Conservation (phyloP, 2,113 vertebrate genomes). For the Cochlearius cochlearius region DNA sequence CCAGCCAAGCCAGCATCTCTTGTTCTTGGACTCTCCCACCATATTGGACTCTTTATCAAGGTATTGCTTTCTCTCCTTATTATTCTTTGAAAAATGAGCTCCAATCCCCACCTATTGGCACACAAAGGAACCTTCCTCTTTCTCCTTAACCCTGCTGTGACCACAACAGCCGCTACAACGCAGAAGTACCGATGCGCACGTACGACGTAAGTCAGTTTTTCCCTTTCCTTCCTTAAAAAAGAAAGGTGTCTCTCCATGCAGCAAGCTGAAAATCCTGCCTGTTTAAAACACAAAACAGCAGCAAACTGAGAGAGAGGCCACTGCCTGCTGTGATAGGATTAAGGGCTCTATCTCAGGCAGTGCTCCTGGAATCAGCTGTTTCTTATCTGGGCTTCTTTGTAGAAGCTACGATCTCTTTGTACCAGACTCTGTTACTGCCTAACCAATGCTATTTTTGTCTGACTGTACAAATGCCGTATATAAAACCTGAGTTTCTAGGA, state of each 20-base stretch:
- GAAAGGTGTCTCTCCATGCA: background rate
- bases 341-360: constrained; percentile 37
- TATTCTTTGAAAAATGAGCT: constrained; percentile 51
- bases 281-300: constrained; percentile 15
- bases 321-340: constrained; percentile 26
- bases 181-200: accelerated
- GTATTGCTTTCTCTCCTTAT: background rate
- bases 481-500: background rate
- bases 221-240: background rate
- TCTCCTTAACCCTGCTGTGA: constrained; percentile 37
- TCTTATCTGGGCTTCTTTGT: constrained; percentile 53
- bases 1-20: background rate
- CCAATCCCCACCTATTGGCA: constrained; percentile 44
- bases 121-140: constrained; percentile 38
- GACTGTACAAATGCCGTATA: background rate
- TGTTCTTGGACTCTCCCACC: background rate
- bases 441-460: constrained; percentile 25
- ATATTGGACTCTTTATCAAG: constrained; percentile 9
- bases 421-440: constrained; percentile 24
- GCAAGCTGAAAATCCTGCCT: background rate
- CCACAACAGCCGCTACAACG: background rate
- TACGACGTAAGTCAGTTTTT: background rate
- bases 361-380: constrained; percentile 51
- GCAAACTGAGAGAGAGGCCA: background rate
- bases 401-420: constrained; percentile 15